phyloP scores from a whole-genome alignment of 2,113 vertebrate species.

The Actenoides hombroni region DNA sequence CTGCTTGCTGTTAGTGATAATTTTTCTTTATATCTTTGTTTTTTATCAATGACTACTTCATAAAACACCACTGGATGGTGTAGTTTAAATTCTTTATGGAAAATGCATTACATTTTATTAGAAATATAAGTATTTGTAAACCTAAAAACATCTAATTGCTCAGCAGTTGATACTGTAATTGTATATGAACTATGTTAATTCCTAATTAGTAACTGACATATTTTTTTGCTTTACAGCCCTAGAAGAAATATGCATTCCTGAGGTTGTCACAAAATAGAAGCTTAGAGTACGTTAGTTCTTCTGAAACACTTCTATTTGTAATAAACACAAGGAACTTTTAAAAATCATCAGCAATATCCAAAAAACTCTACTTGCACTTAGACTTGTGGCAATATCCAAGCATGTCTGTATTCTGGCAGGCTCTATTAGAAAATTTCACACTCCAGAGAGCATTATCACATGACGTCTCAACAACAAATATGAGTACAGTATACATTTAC shows the following conservation, averaged over 20 bases:
- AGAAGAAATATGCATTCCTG: neutral
- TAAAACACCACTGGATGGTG: neutral
- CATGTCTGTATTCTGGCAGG: neutral
- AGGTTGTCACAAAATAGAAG: neutral
- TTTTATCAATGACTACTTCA: neutral
- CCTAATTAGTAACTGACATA: neutral
- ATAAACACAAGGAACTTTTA: neutral
- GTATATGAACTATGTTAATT: neutral
- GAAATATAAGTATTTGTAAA: neutral
- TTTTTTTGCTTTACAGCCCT: neutral
- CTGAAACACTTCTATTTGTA: neutral
- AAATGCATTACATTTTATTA: neutral
- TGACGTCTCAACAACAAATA: neutral
- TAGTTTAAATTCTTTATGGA: neutral
- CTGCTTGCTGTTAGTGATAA: neutral
- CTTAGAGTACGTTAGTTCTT: neutral
- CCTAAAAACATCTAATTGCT: neutral
- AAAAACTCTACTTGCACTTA: neutral
- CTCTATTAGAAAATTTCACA: neutral
- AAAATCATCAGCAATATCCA: neutral
- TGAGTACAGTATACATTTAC: neutral
- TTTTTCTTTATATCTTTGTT: neutral
- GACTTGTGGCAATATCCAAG: neutral
- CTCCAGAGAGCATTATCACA: neutral
- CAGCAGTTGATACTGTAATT: neutral